A percentile compares a stretch with the other conserved stretches of the same genome.
phyloP scores from a whole-genome alignment of 2,888 invertebrate species.

The Ptychoptera albimana region DNA sequence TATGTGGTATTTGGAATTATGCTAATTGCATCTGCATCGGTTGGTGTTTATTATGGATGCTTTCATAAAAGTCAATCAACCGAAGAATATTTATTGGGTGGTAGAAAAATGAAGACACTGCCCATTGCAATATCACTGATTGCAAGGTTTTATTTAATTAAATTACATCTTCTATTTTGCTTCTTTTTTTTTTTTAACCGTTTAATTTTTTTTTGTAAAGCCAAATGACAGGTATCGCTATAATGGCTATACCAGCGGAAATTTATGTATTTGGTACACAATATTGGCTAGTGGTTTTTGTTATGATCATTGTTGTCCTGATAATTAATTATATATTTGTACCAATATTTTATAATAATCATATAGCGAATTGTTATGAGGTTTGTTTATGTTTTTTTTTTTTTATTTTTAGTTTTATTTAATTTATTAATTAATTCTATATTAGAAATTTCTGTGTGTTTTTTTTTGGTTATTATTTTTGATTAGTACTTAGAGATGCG shows the following conservation, averaged over 20 bases:
- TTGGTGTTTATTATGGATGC: conserved; percentile 35
- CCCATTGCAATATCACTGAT: conserved; percentile 48
- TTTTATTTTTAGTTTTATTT: too few species aligned
- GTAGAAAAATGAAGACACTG: conserved; percentile 36
- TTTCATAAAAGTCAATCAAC: conserved; percentile 24
- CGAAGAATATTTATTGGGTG: conserved; percentile 37
- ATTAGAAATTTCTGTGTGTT: too few species aligned
- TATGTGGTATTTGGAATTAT: conserved; percentile 34
- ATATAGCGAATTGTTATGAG: conserved; percentile 34
- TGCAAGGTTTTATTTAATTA: conserved; percentile 29
- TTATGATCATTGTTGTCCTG: conserved; percentile 26
- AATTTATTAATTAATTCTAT: too few species aligned
- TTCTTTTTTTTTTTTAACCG: background rate
- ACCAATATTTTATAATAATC: conserved; percentile 35
- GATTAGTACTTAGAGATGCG: conserved; percentile 24
- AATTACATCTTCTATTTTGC: background rate
- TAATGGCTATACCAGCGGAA: conserved; percentile 37
- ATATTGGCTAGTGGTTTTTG: conserved; percentile 26
- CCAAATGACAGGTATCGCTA: conserved; percentile 37
- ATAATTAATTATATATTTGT: conserved; percentile 26
- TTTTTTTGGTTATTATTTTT: too few species aligned
- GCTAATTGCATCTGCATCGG: conserved; percentile 32
- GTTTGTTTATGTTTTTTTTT: conserved; percentile 18
- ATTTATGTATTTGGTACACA: conserved; percentile 34
- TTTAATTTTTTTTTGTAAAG: conserved; percentile 16